Evolutionary conservation across 2,113 vertebrate species (phyloP), one percentile per base, ranked within the genome.

Genomic region (Siphamia tubifer): DNA sequence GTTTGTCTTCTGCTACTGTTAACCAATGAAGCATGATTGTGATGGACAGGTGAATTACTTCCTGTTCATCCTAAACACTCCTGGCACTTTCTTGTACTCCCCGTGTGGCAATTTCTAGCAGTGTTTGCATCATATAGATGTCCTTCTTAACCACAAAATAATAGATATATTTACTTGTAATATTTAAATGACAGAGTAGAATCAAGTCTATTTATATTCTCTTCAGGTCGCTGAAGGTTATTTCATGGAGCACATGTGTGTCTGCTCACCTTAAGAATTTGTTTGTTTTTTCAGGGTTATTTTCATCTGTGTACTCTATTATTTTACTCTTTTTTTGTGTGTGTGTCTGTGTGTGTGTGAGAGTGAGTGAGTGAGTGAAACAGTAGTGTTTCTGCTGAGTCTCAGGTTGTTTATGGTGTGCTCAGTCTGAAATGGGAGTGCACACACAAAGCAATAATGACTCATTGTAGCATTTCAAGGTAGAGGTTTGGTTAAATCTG

Each of bases 51-150:
- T 3, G 36, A 73, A 31, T 31, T 66, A 38, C 53, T 70, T 52
- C 21, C 21, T 43, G 8, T 35, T 42, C 61, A 44, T 68, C 55
- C 35, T 63, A 48, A 62, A 76, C 63, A 63, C 77, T 73, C 39
- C 64, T 51, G 79, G 84, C 76, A 86, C 83, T 88, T 86, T 86
- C 68, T 77, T 45, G 56, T 42, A 52, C 8, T 13, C 48, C 49
- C 17, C 13, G 7, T 76, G 66, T 77, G 39, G 40, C 42, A 53
- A 13, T 20, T 56, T 39, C 51, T 43, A 53, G 19, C 19, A 39
- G 49, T 17, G 9, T 63, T 57, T 71, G 65, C 71, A 55, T 77
- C 65, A 57, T 54, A 67, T 66, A 44, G 77, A 73, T 68, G 47
- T 65, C 51, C 25, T 63, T 74, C 25, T 63, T 74, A 70, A 83